phyloP scores from a whole-genome alignment of 2,113 vertebrate species.

The Peromyscus californicus region DNA sequence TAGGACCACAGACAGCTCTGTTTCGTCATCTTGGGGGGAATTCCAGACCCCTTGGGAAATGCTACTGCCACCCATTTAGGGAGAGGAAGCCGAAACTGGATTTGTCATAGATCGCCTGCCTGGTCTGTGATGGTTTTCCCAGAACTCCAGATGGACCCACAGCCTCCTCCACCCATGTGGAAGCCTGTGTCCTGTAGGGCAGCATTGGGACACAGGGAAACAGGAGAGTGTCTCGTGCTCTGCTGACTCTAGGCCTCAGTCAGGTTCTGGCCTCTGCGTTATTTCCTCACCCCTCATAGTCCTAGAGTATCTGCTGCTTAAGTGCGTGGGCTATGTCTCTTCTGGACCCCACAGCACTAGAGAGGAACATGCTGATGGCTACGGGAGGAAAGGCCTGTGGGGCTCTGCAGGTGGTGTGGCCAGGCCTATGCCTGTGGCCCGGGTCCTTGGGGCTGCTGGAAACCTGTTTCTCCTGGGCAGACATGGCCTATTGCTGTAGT shows the following conservation, averaged over 20 bases:
- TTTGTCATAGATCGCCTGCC: not conserved
- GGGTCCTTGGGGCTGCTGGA: not conserved
- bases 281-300: not conserved
- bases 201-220: not conserved
- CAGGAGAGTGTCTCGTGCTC: not conserved
- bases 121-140: not conserved
- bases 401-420: not conserved
- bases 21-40: not conserved
- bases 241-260: not conserved
- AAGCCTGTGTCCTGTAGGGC: not conserved
- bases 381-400: not conserved
- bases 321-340: not conserved
- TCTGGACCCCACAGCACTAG: not conserved
- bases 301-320: fast-evolving
- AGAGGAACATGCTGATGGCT: not conserved
- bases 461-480: not conserved
- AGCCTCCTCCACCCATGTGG: not conserved
- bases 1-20: not conserved
- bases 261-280: not conserved
- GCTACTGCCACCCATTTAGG: not conserved
- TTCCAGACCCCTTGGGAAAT: not conserved
- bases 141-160: not conserved
- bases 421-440: not conserved
- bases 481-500: too few species aligned
- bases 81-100: not conserved